Conservation (phyloP, 2,113 vertebrate genomes). For the Ifrita kowaldi region DNA sequence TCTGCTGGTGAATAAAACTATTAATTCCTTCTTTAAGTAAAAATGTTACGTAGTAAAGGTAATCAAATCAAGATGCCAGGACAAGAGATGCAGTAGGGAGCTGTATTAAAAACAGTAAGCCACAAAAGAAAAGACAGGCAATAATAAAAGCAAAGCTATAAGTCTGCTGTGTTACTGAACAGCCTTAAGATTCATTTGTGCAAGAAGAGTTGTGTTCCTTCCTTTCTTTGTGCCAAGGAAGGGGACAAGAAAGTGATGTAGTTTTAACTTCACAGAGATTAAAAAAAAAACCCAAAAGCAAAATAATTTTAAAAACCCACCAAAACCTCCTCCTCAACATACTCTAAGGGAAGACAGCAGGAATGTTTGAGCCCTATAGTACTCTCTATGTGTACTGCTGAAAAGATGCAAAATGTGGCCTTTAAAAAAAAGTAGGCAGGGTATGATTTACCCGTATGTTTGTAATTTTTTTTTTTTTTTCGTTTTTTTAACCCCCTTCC, state of each 20-base stretch:
- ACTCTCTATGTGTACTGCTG: not conserved
- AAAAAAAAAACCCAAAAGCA: not conserved
- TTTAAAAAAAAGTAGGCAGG: not conserved
- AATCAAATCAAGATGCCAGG: not conserved
- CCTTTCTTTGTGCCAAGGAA: not conserved
- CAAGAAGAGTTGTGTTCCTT: not conserved
- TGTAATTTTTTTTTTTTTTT: too few relatives aligned
- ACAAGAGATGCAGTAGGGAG: not conserved
- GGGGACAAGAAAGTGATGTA: not conserved
- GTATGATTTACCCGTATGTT: not conserved
- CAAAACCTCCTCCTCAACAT: not conserved
- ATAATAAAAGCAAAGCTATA: not conserved
- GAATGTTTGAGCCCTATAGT: not conserved
- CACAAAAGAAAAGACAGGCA: not conserved
- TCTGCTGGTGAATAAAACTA: not conserved
- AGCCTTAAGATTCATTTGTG: not conserved
- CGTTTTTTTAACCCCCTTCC: not conserved
- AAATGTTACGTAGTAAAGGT: not conserved
- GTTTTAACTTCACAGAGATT: not conserved
- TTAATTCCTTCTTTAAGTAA: not conserved
- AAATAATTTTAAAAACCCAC: not conserved
- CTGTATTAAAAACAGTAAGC: not conserved
- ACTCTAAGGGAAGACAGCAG: fast-evolving
- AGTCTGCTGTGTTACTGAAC: not conserved
- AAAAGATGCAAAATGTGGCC: fast-evolving